phyloP scores from a whole-genome alignment of 2,888 invertebrate species.

The Schizotus pectinicornis region DNA sequence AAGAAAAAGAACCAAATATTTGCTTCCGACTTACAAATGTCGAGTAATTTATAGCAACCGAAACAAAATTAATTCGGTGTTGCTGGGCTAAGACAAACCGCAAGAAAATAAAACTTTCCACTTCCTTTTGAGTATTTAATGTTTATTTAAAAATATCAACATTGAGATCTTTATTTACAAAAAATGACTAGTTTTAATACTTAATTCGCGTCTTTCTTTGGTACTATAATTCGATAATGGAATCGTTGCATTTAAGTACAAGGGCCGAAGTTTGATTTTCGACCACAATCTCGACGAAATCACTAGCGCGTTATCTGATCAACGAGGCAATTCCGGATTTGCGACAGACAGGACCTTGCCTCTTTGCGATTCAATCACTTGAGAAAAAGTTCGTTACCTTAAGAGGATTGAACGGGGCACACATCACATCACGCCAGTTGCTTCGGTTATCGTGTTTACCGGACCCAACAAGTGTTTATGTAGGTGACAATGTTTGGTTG shows the following conservation, averaged over 20 bases:
- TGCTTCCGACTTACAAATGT: no score
- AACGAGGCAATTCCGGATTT: neutral
- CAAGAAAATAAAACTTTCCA: no score
- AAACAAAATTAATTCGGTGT: neutral
- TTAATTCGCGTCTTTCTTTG: constrained; percentile 25
- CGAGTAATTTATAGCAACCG: neutral
- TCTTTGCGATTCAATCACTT: neutral
- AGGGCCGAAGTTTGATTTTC: constrained; percentile 1
- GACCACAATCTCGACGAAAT: constrained; percentile 2
- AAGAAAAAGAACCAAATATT: no score
- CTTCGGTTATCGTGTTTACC: no score
- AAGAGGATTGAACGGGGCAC: no score
- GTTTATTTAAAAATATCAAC: constrained; percentile 42
- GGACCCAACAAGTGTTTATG: no score
- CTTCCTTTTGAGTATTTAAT: neutral
- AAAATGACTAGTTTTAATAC: constrained; percentile 44
- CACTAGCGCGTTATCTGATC: neutral
- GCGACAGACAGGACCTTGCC: neutral
- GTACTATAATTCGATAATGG: constrained; percentile 26
- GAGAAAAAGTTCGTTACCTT: neutral
- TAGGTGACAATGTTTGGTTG: no score
- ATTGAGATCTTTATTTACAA: constrained; percentile 40
- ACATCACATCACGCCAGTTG: neutral
- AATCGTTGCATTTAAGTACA: constrained; percentile 26
- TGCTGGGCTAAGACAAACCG: no score